Evolutionary conservation across 2,797 vertebrate genomes (phyloP).

Genomic region (Mastacembelus armatus): DNA sequence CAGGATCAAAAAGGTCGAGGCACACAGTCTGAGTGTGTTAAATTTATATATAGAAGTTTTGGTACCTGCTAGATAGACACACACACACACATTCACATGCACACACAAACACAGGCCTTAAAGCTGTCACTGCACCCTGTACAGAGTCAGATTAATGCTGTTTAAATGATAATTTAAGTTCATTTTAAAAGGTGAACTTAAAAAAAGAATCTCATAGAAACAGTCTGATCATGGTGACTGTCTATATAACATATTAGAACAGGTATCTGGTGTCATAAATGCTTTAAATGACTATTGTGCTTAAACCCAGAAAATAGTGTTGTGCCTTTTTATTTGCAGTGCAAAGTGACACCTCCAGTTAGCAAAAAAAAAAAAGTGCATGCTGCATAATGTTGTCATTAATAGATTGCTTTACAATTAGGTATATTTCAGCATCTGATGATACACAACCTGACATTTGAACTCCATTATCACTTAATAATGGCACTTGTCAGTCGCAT

Average conservation of each 20-base stretch:
- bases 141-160: slow-evolving; percentile 24
- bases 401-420: slow-evolving; percentile 32
- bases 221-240: background rate
- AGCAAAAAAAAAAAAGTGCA: slow-evolving; percentile 47
- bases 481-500: slow-evolving; percentile 25
- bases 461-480: slow-evolving; percentile 43
- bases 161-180: slow-evolving; percentile 30
- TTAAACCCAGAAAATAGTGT: slow-evolving; percentile 16
- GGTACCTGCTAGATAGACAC: too few species aligned
- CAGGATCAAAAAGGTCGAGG: too few species aligned
- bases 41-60: too few species aligned
- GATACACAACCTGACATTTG: slow-evolving; percentile 41
- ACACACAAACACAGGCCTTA: slow-evolving; percentile 17
- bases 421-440: slow-evolving; percentile 24
- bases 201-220: slow-evolving; percentile 4
- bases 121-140: slow-evolving; percentile 16
- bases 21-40: too few species aligned
- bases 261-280: background rate
- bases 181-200: slow-evolving; percentile 14
- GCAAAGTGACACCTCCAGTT: slow-evolving; percentile 46
- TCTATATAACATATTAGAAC: background rate
- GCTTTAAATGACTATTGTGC: background rate
- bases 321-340: slow-evolving; percentile 38
- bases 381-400: slow-evolving; percentile 32
- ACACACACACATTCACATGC: too few species aligned